Evolutionary conservation across 2,113 vertebrate genomes (phyloP), one percentile per base, ranked within the genome.

Genomic region (Pithys albifrons): DNA sequence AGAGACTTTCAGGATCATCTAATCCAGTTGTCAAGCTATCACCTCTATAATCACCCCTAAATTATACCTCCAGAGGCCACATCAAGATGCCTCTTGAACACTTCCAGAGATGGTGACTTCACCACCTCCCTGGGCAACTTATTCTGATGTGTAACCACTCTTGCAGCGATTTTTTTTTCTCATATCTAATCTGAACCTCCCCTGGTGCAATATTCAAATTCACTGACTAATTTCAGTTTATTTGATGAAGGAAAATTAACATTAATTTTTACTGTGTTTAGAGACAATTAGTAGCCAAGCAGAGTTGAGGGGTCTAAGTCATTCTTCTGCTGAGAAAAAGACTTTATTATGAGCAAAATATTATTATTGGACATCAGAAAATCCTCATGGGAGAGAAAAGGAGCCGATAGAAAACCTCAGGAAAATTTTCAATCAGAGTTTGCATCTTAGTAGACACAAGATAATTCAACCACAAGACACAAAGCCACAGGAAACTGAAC

Each of bases 401-500:
- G 59, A 90, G 6, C 46, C 0, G 0, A 74, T 58, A 83, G 79
- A 67, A 46, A 62, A 10, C 51, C 31, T 90, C 64, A 71, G 59
- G 51, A 90, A 80, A 76, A 83, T 17, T 73, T 88, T 85, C 31
- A 93, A 49, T 83, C 71, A 71, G 78, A 76, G 3, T 80, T 94
- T 94, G 46, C 25, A 51, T 90, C 54, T 77, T 90, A 43, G 66
- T 93, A 74, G 67, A 27, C 28, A 77, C 13, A 39, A 48, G 64
- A 73, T 80, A 86, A 66, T 83, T 90, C 69, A 92, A 46, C 83
- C 67, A 58, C 85, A 97, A 92, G 43, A 80, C 46, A 70, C 14
- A 88, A 94, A 85, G 67, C 88, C 79, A 73, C 71, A 93, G 91
- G 90, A 95, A 88, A 95, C 35, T 54, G 37, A 51, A 58, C 46